These are phyloP conservation scores for Microplitis demolitor DNA, from an alignment of 1,140 invertebrate genomes.

Conservation along the genomic window DNA sequence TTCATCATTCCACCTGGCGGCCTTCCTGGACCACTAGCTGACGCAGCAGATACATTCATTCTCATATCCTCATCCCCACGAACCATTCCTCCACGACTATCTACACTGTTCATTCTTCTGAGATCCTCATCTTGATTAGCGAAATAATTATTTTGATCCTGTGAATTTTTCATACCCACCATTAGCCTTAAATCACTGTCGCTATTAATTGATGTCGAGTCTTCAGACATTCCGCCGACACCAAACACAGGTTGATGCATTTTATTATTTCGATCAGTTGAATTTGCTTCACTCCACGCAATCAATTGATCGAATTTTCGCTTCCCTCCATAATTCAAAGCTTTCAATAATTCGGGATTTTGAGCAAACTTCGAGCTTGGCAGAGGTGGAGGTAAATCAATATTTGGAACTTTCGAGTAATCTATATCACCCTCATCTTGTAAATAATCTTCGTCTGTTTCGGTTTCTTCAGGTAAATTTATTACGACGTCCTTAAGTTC, in stretches of 20 bases:
- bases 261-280: constrained; percentile 44
- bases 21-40: constrained; percentile 38
- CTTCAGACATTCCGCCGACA: constrained; percentile 43
- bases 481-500: constrained; percentile 75
- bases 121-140: constrained; percentile 40
- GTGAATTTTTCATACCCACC: constrained; percentile 26
- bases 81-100: constrained; percentile 28
- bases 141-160: neutral
- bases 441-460: constrained; percentile 65
- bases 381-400: constrained; percentile 54
- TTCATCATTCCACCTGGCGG: constrained; percentile 21
- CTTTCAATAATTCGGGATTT: constrained; percentile 55
- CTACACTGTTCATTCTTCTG: constrained; percentile 29
- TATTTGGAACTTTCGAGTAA: constrained; percentile 51
- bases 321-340: constrained; percentile 55
- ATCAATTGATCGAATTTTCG: constrained; percentile 58
- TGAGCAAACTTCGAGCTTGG: constrained; percentile 59
- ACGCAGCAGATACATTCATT: constrained; percentile 30
- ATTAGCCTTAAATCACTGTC: constrained; percentile 47
- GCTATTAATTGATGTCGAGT: constrained; percentile 40
- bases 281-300: constrained; percentile 51
- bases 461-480: constrained; percentile 62
- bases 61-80: constrained; percentile 40
- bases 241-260: constrained; percentile 51
- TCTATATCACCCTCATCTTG: constrained; percentile 60